Base-by-base conservation (phyloP, 2,797 vertebrate genomes). In the Dicrostonyx torquatus region DNA sequence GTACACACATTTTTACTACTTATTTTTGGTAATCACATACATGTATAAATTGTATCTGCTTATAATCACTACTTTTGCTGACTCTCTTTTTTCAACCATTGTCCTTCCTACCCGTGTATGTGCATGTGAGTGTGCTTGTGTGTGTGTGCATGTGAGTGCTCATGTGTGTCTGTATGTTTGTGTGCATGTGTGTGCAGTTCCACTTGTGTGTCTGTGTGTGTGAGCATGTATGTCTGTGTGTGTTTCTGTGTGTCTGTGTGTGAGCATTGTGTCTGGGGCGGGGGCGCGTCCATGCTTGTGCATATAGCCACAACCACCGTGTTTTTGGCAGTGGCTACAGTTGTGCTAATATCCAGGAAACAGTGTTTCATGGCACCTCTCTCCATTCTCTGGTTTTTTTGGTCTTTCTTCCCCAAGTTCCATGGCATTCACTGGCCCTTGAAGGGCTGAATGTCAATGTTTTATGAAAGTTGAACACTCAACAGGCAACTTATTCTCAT, bases 101-200 rank as follows among this genome's bases (percentile, higher is more conserved):
- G 34, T 53, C 48, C 34, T 70, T 50, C 45, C 22, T 70, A 70
- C 22, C 12, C 22, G 5, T 22, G 43, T 83, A 37, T 45, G 5
- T 80, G 53, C 14, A 2, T 45, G 9, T 11, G 55, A 7, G 11
- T n/a, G 10, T 55, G 31, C 50, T 6, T 29, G 12, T 50, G 15
- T 53, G 29, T 37, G 10, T 48, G 6, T 31, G 43, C 31, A 29
- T 76, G 12, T 48, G 6, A 17, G 7, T 31, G 5, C 31, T 6
- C 2, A 8, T 78, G 15, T 7, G 0, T 76, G 6, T 3, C 0
- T 7, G 4, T 77, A 17, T 53, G 4, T n/a, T 2, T n/a, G 1
- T n/a, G 17, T 53, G 55, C 53, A 55, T 55, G 75, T 40, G 18
- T 72, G 17, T 22, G 3, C 15, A 70, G 26, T 13, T 45, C 43